Percentiles rank a stretch among this genome's conserved stretches.
phyloP scores from a whole-genome alignment of 2,888 invertebrate genomes.

The Pandemis cinnamomeana region DNA sequence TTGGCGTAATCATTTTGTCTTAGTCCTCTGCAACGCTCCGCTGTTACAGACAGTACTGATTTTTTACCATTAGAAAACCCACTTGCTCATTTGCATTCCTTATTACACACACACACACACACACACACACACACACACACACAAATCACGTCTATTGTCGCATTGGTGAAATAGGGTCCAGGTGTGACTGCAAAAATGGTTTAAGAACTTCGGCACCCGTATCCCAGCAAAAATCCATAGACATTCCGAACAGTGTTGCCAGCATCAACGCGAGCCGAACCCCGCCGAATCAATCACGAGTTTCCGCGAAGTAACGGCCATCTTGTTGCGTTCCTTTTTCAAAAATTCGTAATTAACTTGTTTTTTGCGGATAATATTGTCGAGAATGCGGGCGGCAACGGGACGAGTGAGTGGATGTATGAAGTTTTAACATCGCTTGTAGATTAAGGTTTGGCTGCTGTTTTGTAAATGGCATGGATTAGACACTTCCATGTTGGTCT shows the following conservation, averaged over 20 bases:
- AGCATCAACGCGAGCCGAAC: constrained; percentile 16
- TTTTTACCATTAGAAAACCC: background rate
- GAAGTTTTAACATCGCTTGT: background rate
- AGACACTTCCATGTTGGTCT: too few relatives aligned
- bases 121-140: too few relatives aligned
- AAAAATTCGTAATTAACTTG: constrained; percentile 73
- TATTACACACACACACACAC: too few relatives aligned
- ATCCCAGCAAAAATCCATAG: constrained; percentile 1
- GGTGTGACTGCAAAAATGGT: too few relatives aligned
- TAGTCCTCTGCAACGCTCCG: too few relatives aligned
- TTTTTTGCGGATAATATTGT: constrained; percentile 60
- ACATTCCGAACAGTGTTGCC: constrained; percentile 16
- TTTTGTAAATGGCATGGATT: background rate
- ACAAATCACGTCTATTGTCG: too few relatives aligned
- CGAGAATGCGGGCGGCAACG: constrained; percentile 46
- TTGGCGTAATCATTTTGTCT: too few relatives aligned
- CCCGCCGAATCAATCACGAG: constrained; percentile 35
- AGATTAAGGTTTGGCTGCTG: background rate
- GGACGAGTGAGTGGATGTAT: constrained; percentile 17
- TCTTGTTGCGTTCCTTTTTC: constrained; percentile 68
- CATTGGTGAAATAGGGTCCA: too few relatives aligned
- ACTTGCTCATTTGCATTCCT: too few relatives aligned
- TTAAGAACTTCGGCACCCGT: background rate
- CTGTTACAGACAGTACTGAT: too few relatives aligned
- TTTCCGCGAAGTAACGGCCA: constrained; percentile 46